Conservation (phyloP, 2,888 invertebrate species). For the Dicycla oo region DNA sequence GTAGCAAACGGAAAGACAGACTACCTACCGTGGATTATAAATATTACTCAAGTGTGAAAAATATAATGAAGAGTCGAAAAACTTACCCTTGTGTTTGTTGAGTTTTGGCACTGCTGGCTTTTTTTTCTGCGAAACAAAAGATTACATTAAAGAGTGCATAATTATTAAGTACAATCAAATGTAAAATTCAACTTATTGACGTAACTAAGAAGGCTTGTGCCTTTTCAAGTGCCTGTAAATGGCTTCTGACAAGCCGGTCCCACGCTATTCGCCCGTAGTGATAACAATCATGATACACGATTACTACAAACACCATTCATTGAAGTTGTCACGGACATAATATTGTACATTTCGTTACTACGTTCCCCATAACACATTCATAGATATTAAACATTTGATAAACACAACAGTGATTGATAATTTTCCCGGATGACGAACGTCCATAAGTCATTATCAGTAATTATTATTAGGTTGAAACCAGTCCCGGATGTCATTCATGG, state of each 20-base stretch:
- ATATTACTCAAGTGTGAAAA: too few species aligned
- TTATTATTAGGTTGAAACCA: too few species aligned
- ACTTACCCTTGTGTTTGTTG: constrained; percentile 75
- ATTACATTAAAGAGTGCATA: constrained; percentile 13
- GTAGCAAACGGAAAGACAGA: too few species aligned
- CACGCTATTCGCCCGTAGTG: constrained; percentile 3
- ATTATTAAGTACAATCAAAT: too few species aligned
- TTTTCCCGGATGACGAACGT: background rate
- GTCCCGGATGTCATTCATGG: too few species aligned
- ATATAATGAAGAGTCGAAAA: too few species aligned
- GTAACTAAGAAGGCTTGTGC: background rate
- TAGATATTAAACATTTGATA: constrained; percentile 3
- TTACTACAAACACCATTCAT: constrained; percentile 47
- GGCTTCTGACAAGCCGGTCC: background rate
- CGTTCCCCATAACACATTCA: constrained; percentile 14
- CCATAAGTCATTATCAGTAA: background rate
- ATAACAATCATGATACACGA: constrained; percentile 17
- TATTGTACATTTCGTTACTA: constrained; percentile 18
- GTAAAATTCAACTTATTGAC: background rate
- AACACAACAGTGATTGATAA: background rate
- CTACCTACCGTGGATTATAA: too few species aligned
- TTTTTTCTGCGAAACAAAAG: constrained; percentile 71
- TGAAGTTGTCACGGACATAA: constrained; percentile 14
- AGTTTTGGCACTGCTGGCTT: constrained; percentile 57
- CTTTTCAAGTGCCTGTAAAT: background rate